phyloP scores from a whole-genome alignment of 2,888 invertebrate genomes.

The Diaphora mendica region DNA sequence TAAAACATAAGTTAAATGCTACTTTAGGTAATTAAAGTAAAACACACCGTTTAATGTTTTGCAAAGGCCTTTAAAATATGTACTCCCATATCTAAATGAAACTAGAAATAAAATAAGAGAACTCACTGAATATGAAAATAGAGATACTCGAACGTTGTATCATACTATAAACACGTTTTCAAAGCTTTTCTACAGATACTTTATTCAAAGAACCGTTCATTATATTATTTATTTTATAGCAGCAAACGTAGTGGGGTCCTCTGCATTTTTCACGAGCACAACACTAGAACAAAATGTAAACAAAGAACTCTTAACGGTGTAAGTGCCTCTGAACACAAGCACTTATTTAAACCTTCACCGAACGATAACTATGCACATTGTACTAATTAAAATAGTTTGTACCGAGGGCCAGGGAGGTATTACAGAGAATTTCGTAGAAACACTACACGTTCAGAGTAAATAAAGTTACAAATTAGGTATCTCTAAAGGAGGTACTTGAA shows the following conservation, averaged over 20 bases:
- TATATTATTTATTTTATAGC: constrained; percentile 28
- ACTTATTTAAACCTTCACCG: constrained; percentile 65
- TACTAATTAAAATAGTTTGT: constrained; percentile 79
- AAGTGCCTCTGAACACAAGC: constrained; percentile 59
- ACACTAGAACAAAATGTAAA: constrained; percentile 55
- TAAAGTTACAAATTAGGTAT: constrained; percentile 73
- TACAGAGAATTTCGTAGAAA: constrained; percentile 45
- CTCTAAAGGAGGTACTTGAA: constrained; percentile 54
- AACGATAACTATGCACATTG: constrained; percentile 76
- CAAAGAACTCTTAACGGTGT: constrained; percentile 53
- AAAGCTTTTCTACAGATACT: background rate
- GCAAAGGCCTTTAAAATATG: too few species aligned
- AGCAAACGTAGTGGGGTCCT: constrained; percentile 31
- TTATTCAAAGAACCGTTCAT: constrained; percentile 31
- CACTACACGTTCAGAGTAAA: constrained; percentile 67
- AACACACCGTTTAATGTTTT: background rate
- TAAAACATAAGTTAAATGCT: too few species aligned
- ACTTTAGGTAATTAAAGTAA: too few species aligned
- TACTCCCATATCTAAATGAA: background rate
- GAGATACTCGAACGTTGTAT: too few species aligned
- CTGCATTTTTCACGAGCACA: constrained; percentile 45
- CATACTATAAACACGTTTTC: background rate
- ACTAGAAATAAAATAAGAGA: too few species aligned
- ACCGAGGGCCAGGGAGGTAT: constrained; percentile 56
- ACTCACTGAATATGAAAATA: too few species aligned